Percentiles rank a stretch among this genome's conserved stretches.
These are phyloP conservation scores for Emydura subglobosa DNA, from an alignment of 2,113 vertebrate species.

Conservation along the genomic window DNA sequence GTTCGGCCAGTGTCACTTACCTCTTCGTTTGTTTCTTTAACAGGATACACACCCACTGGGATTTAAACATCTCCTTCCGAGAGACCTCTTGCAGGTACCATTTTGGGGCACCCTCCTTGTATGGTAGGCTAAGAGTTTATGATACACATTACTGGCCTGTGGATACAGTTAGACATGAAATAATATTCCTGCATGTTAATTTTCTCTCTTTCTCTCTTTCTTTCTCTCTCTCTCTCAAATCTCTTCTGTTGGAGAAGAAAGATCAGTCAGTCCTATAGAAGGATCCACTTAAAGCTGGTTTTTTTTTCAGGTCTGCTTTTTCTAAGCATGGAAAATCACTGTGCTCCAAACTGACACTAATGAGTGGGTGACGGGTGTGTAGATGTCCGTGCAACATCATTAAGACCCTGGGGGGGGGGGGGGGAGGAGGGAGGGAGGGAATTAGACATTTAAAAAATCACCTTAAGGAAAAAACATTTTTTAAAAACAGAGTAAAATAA, in stretches of 20 bases:
- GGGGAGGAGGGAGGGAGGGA: too few relatives aligned
- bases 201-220: not conserved
- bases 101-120: conserved; percentile 36
- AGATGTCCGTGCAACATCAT: not conserved
- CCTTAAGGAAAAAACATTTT: not conserved
- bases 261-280: not conserved
- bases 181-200: not conserved
- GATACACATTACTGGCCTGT: not conserved
- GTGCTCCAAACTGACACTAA: not conserved
- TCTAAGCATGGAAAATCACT: not conserved
- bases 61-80: conserved; percentile 87
- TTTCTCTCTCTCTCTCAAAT: not conserved
- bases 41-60: conserved; percentile 87
- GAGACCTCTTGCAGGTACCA: conserved; percentile 85
- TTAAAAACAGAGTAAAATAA: not conserved
- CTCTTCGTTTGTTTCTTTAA: conserved; percentile 46
- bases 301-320: not conserved
- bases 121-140: conserved; percentile 28
- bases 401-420: not conserved
- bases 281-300: rapidly evolving
- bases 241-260: not conserved
- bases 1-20: conserved; percentile 28
- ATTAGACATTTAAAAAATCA: not conserved
- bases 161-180: conserved; percentile 22
- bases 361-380: not conserved